A percentile compares a stretch with the other conserved stretches of the same genome.
Conservation (phyloP, 2,888 invertebrate species). For the Scaptodrosophila latifasciaeformis region DNA sequence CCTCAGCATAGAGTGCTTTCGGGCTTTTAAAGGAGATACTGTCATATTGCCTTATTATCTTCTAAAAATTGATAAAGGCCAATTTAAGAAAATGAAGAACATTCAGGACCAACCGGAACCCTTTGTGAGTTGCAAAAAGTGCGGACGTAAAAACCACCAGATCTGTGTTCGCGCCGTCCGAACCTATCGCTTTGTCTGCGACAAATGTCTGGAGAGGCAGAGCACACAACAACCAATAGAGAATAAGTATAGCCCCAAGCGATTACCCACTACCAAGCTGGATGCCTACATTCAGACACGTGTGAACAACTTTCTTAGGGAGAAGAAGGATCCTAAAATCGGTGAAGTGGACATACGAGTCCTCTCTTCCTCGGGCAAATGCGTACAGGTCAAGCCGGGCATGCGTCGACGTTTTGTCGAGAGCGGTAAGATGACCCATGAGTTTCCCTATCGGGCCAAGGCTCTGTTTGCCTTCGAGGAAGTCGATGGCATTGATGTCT, state of each 20-base stretch:
- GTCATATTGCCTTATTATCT: too few relatives aligned
- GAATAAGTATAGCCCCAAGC: constrained; percentile 96
- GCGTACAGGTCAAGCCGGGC: constrained; percentile 97
- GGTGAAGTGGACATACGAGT: constrained; percentile 98
- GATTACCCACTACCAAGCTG: constrained; percentile 93
- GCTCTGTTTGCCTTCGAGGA: constrained; percentile 99
- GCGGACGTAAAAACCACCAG: constrained; percentile 96
- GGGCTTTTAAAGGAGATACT: too few relatives aligned
- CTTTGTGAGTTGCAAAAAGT: constrained; percentile 95
- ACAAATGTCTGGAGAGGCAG: too few relatives aligned
- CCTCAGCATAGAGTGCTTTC: too few relatives aligned
- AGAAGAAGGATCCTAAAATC: constrained; percentile 96
- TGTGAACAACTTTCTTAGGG: constrained; percentile 96
- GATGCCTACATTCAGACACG: constrained; percentile 97
- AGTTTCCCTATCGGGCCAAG: constrained; percentile 97
- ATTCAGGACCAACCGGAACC: constrained; percentile 97
- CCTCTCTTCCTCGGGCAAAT: constrained; percentile 96
- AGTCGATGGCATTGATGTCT: constrained; percentile 98
- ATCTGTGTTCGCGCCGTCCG: constrained; percentile 97
- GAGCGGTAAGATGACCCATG: constrained; percentile 87
- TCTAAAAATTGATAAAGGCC: constrained; percentile 94
- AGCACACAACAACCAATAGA: constrained; percentile 96
- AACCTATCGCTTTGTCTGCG: constrained; percentile 94
- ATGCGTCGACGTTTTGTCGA: constrained; percentile 94
- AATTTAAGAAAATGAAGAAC: constrained; percentile 98